These are phyloP conservation scores for Philhelius pedissequus DNA, from an alignment of 2,888 invertebrate species.

Conservation along the genomic window DNA sequence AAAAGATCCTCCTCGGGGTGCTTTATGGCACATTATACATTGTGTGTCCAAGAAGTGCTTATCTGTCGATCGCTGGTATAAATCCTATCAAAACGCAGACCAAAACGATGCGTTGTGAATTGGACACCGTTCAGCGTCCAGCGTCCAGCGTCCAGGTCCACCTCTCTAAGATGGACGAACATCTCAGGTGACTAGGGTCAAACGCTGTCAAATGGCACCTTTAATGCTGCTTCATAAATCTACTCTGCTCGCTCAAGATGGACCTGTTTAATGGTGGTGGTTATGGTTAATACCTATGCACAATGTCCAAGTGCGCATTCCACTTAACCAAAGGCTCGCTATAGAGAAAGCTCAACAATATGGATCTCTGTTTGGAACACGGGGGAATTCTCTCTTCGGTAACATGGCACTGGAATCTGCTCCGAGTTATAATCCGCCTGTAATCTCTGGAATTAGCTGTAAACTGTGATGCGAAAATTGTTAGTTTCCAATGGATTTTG, in stretches of 20 bases:
- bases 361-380: constrained; percentile 8
- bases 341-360: constrained; percentile 48
- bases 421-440: constrained; percentile 57
- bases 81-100: constrained; percentile 44
- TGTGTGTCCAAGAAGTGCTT: constrained; percentile 60
- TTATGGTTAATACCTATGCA: neutral
- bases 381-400: constrained; percentile 18
- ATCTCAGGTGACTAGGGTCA: constrained; percentile 62
- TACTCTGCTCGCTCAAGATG: constrained; percentile 32
- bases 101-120: constrained; percentile 50
- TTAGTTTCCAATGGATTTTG: constrained; percentile 54
- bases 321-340: constrained; percentile 30
- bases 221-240: constrained; percentile 69
- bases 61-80: constrained; percentile 59
- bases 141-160: neutral
- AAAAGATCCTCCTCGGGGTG: constrained; percentile 45
- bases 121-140: constrained; percentile 18
- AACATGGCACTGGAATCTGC: constrained; percentile 52
- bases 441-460: constrained; percentile 76
- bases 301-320: constrained; percentile 2
- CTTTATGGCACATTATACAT: constrained; percentile 54
- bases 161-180: constrained; percentile 19
- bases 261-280: constrained; percentile 4
- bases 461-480: constrained; percentile 76
- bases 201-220: constrained; percentile 69